phyloP scores from a whole-genome alignment of 2,113 vertebrate genomes.

The Speoplatyrhinus poulsoni region DNA sequence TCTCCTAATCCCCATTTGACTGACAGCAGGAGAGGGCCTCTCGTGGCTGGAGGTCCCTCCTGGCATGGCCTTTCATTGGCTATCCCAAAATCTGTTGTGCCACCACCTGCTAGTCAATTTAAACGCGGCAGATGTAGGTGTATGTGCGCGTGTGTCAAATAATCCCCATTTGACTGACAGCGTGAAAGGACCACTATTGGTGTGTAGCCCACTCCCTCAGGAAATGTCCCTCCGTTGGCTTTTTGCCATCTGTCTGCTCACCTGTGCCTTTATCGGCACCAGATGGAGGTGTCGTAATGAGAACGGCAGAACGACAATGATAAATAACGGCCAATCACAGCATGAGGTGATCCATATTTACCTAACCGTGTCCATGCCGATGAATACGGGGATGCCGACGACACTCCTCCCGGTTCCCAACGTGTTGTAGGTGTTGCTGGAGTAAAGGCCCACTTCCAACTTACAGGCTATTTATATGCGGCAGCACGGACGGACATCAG shows the following conservation, averaged over 20 bases:
- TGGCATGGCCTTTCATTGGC: constrained; percentile 64
- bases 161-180: constrained; percentile 73
- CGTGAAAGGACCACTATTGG: constrained; percentile 62
- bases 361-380: constrained; percentile 31
- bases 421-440: constrained; percentile 4
- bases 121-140: constrained; percentile 59
- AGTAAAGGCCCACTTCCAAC: constrained; percentile 8
- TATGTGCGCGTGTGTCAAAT: constrained; percentile 31
- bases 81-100: constrained; percentile 37
- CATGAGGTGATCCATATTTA: constrained; percentile 25
- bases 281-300: constrained; percentile 53
- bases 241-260: constrained; percentile 66
- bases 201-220: constrained; percentile 38
- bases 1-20: constrained; percentile 77
- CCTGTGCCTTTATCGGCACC: constrained; percentile 54
- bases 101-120: constrained; percentile 56
- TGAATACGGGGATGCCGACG: constrained; percentile 21
- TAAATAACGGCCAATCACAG: constrained; percentile 27
- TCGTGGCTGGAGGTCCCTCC: constrained; percentile 64
- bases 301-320: constrained; percentile 30
- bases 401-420: neutral
- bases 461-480: constrained; percentile 8
- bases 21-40: constrained; percentile 72
- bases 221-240: constrained; percentile 58
- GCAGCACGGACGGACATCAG: neutral